phyloP scores from a whole-genome alignment of 2,797 vertebrate genomes.

The Rallus crepitans region DNA sequence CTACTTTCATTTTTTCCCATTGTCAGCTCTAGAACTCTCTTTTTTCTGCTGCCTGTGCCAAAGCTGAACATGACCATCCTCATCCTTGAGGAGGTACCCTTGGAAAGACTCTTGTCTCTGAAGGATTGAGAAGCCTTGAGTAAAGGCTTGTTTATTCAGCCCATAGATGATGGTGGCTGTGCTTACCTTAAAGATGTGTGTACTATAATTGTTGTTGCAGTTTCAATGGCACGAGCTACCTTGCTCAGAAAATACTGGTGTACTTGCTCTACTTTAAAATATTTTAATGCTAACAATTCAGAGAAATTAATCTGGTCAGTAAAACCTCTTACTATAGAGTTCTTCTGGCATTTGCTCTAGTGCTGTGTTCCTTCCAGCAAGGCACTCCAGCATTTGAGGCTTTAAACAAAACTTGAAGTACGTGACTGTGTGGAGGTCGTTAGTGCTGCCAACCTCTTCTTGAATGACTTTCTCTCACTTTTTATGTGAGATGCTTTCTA shows the following conservation, averaged over 20 bases:
- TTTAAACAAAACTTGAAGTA: neutral
- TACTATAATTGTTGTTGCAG: neutral
- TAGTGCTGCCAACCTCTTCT: neutral
- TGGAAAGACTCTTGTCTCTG: neutral
- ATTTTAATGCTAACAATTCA: neutral
- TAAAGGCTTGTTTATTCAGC: neutral
- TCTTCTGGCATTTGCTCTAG: neutral
- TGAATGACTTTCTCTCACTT: neutral
- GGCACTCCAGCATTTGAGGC: neutral
- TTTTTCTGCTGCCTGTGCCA: neutral
- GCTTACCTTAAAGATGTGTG: neutral
- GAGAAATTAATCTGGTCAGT: neutral
- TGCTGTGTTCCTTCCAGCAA: neutral
- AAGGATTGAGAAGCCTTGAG: neutral
- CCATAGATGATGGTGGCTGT: neutral
- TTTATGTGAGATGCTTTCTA: neutral
- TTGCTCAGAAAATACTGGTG: neutral
- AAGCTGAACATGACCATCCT: neutral
- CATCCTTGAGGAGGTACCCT: neutral
- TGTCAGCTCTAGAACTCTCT: neutral
- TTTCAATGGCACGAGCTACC: neutral
- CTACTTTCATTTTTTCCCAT: accelerated
- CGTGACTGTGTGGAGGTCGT: accelerated
- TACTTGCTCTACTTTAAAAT: neutral
- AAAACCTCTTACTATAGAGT: neutral